A percentile compares a stretch with the other conserved stretches of the same genome.
These are phyloP conservation scores for Paguma larvata DNA, from an alignment of 2,797 vertebrate species.

Conservation along the genomic window DNA sequence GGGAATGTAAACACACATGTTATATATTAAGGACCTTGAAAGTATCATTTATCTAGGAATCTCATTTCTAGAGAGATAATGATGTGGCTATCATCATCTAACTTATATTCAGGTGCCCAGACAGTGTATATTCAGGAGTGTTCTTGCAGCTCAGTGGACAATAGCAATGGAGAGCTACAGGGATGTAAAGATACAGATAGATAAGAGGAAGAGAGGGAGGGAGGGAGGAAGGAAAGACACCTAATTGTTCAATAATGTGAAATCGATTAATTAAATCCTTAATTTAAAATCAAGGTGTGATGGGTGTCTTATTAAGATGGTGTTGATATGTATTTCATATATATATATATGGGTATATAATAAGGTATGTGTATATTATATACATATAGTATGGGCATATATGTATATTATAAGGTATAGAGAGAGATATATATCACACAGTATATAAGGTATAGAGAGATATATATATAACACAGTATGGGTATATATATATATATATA, in stretches of 20 bases:
- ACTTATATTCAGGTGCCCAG: neutral
- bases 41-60: neutral
- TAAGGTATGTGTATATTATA: neutral
- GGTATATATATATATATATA: too few relatives aligned
- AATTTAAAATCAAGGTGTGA: neutral
- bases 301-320: neutral
- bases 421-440: too few relatives aligned
- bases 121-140: neutral
- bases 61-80: conserved; percentile 8
- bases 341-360: neutral
- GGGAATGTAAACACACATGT: neutral
- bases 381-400: neutral
- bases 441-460: too few relatives aligned
- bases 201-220: neutral
- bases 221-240: neutral
- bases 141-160: neutral
- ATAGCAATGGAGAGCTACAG: neutral
- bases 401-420: neutral
- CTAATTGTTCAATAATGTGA: neutral
- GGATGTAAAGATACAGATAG: neutral
- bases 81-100: neutral
- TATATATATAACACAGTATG: too few relatives aligned
- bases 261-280: neutral
- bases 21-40: neutral
- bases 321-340: neutral